Conservation (phyloP, 2,113 vertebrate species). For the Larimichthys polyactis region DNA sequence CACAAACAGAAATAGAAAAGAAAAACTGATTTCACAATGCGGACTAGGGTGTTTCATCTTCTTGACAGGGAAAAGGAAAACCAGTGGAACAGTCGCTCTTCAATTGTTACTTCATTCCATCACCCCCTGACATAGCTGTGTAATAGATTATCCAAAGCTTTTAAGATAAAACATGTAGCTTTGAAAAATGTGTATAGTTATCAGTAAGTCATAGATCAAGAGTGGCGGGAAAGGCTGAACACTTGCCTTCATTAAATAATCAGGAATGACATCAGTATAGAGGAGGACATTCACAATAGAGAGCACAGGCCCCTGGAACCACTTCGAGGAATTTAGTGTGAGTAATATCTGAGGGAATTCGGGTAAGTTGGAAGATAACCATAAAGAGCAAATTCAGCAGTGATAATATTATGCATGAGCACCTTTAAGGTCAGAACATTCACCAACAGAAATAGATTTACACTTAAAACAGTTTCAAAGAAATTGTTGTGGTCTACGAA, state of each 20-base stretch:
- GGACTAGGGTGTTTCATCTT: slow-evolving; percentile 29
- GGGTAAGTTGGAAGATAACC: slow-evolving; percentile 50
- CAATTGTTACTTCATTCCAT: slow-evolving; percentile 30
- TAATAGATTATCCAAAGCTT: slow-evolving; percentile 22
- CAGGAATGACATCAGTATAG: slow-evolving; percentile 24
- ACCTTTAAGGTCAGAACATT: slow-evolving; percentile 48
- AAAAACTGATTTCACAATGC: slow-evolving; percentile 6
- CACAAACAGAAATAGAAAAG: background rate
- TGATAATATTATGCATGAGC: slow-evolving; percentile 53
- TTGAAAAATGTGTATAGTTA: slow-evolving; percentile 1
- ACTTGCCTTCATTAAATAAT: slow-evolving; percentile 35
- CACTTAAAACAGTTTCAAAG: slow-evolving; percentile 29
- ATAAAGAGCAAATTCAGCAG: slow-evolving; percentile 33
- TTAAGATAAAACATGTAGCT: slow-evolving; percentile 19
- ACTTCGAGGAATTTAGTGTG: slow-evolving; percentile 47
- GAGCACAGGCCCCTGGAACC: slow-evolving; percentile 1
- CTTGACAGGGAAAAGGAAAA: slow-evolving; percentile 23
- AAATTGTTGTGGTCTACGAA: slow-evolving; percentile 30
- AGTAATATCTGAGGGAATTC: slow-evolving; percentile 48
- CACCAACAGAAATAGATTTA: slow-evolving; percentile 54
- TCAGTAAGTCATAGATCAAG: slow-evolving; percentile 29
- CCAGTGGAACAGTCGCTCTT: background rate
- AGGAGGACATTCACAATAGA: slow-evolving; percentile 25
- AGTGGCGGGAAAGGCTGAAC: background rate
- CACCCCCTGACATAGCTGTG: slow-evolving; percentile 22